phyloP scores from a whole-genome alignment of 2,888 invertebrate genomes.

The Leptinotarsa juncta region DNA sequence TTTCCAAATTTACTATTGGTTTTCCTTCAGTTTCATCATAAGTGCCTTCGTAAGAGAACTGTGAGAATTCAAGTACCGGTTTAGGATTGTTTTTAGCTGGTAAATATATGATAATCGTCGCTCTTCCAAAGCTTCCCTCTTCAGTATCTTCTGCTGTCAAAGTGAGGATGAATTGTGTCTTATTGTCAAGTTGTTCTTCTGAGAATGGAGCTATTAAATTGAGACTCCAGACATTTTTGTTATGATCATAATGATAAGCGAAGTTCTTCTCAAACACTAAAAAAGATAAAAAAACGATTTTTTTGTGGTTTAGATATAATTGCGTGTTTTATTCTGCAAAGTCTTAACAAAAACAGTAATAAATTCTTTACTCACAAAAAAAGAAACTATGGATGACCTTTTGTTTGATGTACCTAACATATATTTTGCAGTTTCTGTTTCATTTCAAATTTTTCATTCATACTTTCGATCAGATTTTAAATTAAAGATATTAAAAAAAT shows the following conservation, averaged over 20 bases:
- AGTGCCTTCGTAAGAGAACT: slow-evolving; percentile 28
- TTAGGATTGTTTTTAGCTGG: slow-evolving; percentile 17
- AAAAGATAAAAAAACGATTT: not conserved
- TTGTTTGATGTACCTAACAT: too few species aligned
- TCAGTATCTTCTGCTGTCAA: slow-evolving; percentile 37
- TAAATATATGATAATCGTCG: slow-evolving; percentile 40
- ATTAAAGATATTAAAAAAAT: too few species aligned
- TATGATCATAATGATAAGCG: not conserved
- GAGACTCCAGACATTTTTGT: slow-evolving; percentile 20
- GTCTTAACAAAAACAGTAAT: too few species aligned
- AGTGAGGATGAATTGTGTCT: slow-evolving; percentile 40
- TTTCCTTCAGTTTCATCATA: slow-evolving; percentile 24
- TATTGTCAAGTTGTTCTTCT: slow-evolving; percentile 30
- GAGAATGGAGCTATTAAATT: slow-evolving; percentile 22
- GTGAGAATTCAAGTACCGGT: slow-evolving; percentile 16
- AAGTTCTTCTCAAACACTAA: slow-evolving; percentile 27
- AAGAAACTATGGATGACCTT: too few species aligned
- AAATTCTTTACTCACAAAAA: too few species aligned
- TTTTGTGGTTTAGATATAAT: not conserved
- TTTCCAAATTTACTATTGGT: slow-evolving; percentile 15
- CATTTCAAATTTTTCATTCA: too few species aligned
- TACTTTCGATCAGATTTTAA: too few species aligned
- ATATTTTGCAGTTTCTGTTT: too few species aligned
- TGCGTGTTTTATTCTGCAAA: not conserved
- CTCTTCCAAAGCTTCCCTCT: slow-evolving; percentile 27